phyloP scores from a whole-genome alignment of 2,888 invertebrate genomes.

The Galerucella pusilla region DNA sequence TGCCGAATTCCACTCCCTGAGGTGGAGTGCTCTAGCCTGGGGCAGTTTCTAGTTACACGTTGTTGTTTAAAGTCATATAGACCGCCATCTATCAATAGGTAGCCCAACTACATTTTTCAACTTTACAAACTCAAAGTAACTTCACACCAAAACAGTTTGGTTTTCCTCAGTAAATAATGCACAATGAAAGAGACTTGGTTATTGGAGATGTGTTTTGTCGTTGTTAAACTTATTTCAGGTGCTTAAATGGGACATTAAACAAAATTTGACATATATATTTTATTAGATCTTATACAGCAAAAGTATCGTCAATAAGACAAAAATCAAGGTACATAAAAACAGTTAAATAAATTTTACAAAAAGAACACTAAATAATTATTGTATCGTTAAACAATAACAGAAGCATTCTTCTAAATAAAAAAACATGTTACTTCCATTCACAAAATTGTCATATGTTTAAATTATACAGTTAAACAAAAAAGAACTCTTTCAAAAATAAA shows the following conservation, averaged over 20 bases:
- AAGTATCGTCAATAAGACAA: conserved; percentile 50
- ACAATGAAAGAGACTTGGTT: too few relatives aligned
- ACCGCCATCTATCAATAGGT: too few relatives aligned
- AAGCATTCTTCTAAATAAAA: conserved; percentile 41
- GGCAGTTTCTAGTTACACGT: too few relatives aligned
- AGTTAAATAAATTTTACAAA: conserved; percentile 54
- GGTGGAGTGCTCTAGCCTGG: too few relatives aligned
- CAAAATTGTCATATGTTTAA: conserved; percentile 9
- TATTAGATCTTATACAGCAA: conserved; percentile 53
- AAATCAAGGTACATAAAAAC: conserved; percentile 56
- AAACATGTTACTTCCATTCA: conserved; percentile 24
- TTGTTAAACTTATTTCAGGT: too few relatives aligned
- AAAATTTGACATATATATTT: conserved; percentile 44
- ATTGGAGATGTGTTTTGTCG: too few relatives aligned
- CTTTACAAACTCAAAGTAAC: too few relatives aligned
- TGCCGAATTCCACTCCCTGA: too few relatives aligned
- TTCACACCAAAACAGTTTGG: too few relatives aligned
- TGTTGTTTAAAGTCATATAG: too few relatives aligned
- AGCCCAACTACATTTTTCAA: too few relatives aligned
- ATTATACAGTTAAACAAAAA: conserved; percentile 3
- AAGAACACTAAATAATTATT: conserved; percentile 49
- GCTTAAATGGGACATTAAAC: conserved; percentile 17
- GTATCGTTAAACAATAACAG: conserved; percentile 48
- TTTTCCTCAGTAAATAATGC: too few relatives aligned
- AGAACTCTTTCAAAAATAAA: background rate